Evolutionary conservation across 1,140 invertebrate genomes (phyloP).

Genomic region (Monochamus saltuarius): DNA sequence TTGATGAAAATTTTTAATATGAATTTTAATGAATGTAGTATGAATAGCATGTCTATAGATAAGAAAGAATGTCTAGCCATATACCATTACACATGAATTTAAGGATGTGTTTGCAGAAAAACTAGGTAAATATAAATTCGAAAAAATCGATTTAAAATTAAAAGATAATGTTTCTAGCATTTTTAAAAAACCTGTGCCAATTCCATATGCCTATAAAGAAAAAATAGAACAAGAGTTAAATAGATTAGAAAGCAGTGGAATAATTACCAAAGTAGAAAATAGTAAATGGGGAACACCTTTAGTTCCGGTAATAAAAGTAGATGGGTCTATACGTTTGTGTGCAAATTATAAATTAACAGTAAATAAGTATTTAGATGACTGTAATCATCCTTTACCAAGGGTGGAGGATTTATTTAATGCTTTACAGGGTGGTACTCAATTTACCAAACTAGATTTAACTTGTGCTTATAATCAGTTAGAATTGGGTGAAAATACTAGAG

Average conservation of each 20-base stretch:
- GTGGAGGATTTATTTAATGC: too few species aligned
- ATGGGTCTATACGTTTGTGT: too few species aligned
- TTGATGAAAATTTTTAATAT: too few species aligned
- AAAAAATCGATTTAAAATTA: constrained; percentile 1
- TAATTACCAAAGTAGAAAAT: too few species aligned
- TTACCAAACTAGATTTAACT: neutral
- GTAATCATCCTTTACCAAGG: too few species aligned
- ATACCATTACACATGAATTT: too few species aligned
- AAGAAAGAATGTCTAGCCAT: too few species aligned
- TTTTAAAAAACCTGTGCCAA: constrained; percentile 33
- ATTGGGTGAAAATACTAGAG: too few species aligned
- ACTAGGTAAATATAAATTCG: neutral
- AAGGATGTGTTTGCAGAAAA: neutral
- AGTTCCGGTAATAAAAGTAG: neutral
- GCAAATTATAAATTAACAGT: too few species aligned
- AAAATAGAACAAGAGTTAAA: constrained; percentile 37
- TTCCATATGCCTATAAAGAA: constrained; percentile 36
- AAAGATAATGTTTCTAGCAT: constrained; percentile 30
- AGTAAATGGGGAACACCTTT: neutral
- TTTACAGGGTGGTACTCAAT: too few species aligned
- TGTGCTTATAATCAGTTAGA: neutral
- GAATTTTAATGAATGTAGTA: neutral
- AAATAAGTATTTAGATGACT: too few species aligned
- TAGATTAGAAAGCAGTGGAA: constrained; percentile 25
- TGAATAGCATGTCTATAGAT: neutral